Percentiles rank a stretch among this genome's conserved stretches.
Conservation (phyloP, 2,797 vertebrate genomes). For the Xenopus petersii region DNA sequence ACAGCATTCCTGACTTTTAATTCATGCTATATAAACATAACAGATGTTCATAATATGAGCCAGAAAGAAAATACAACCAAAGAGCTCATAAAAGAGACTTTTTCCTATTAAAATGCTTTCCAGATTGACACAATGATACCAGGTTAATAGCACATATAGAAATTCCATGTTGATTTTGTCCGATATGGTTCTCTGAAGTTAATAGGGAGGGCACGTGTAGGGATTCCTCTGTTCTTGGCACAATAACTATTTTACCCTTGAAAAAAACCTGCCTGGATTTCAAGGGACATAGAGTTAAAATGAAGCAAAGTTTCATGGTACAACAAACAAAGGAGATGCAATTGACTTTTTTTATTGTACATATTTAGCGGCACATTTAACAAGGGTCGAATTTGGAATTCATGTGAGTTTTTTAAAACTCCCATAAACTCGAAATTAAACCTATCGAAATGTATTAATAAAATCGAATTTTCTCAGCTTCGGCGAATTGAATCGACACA, state of each 20-base stretch:
- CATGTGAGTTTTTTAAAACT: no score
- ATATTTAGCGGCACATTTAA: no score
- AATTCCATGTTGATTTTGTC: constrained; percentile 52
- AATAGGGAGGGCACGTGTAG: constrained; percentile 35
- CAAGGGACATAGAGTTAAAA: no score
- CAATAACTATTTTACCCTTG: constrained; percentile 48
- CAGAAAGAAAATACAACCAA: constrained; percentile 74
- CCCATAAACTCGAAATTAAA: no score
- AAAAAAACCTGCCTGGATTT: no score
- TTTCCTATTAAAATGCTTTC: constrained; percentile 69
- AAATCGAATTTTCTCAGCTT: no score
- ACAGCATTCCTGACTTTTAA: constrained; percentile 74
- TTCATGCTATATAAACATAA: constrained; percentile 75
- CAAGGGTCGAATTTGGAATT: no score
- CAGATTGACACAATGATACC: constrained; percentile 69
- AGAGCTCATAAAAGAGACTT: constrained; percentile 61
- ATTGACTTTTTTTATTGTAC: no score
- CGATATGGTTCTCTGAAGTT: constrained; percentile 56
- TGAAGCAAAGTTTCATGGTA: no score
- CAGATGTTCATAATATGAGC: constrained; percentile 72
- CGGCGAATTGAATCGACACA: no score
- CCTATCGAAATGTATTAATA: no score
- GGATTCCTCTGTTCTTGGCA: constrained; percentile 47
- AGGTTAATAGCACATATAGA: constrained; percentile 65
- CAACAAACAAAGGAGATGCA: no score